Evolutionary conservation across 1,140 invertebrate genomes (phyloP).

Genomic region (Cotesia chilonis): DNA sequence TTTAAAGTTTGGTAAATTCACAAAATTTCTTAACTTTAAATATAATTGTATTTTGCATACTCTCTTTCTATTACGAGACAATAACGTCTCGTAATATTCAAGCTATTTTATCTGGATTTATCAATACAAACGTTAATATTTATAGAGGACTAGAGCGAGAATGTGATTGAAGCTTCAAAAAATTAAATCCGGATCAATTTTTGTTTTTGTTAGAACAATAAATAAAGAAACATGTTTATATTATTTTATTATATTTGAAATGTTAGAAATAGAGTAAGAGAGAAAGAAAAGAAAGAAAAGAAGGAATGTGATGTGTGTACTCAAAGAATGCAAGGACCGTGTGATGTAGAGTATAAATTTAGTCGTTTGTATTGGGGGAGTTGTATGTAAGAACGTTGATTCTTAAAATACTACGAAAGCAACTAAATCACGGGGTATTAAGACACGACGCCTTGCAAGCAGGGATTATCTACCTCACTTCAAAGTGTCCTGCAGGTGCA

Average conservation of each 20-base stretch:
- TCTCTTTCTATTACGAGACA: no score
- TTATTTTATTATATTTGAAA: conserved; percentile 7
- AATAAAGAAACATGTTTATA: conserved; percentile 6
- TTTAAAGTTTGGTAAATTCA: no score
- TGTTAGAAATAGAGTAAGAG: neutral
- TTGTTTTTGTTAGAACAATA: conserved; percentile 7
- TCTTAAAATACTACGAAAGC: conserved; percentile 65
- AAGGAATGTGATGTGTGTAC: neutral
- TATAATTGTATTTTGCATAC: no score
- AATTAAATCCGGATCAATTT: neutral
- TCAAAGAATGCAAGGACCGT: neutral
- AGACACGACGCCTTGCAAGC: conserved; percentile 58
- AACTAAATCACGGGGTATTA: conserved; percentile 66
- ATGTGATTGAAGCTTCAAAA: no score
- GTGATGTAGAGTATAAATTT: conserved; percentile 35
- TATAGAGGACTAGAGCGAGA: no score
- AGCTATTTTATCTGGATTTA: no score
- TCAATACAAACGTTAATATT: neutral
- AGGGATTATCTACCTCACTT: conserved; percentile 64
- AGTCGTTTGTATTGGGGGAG: conserved; percentile 24
- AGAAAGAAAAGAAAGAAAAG: neutral
- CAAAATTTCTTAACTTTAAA: no score
- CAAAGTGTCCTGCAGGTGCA: conserved; percentile 65
- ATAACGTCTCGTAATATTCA: no score
- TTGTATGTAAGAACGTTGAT: conserved; percentile 48